Evolutionary conservation across 2,888 invertebrate genomes (phyloP).

Genomic region (Strigamia maritima): DNA sequence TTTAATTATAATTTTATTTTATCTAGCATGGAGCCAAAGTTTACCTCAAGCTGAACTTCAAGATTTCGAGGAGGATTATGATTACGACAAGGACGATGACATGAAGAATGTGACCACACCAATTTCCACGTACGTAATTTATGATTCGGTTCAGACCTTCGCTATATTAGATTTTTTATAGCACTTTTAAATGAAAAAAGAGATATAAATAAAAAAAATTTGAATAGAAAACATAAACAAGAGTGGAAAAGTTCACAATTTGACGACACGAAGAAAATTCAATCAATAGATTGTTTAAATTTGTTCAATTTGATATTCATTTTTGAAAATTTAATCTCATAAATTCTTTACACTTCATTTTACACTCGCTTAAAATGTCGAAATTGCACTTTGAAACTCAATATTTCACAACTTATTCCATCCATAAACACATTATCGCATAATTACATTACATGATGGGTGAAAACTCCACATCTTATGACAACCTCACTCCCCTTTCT

Average conservation of each 20-base stretch:
- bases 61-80: conserved; percentile 36
- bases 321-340: conserved; percentile 4
- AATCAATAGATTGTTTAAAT: not conserved
- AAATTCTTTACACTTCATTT: conserved; percentile 26
- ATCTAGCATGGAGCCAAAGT: conserved; percentile 33
- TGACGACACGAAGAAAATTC: not conserved
- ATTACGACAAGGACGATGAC: conserved; percentile 37
- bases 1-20: not conserved
- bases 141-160: not conserved
- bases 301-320: conserved; percentile 13
- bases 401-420: conserved; percentile 28
- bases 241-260: not conserved
- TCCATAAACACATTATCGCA: conserved; percentile 27
- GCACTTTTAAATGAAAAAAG: conserved; percentile 1
- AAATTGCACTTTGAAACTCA: conserved; percentile 30
- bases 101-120: conserved; percentile 21
- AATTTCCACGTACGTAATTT: conserved; percentile 34
- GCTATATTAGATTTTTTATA: conserved; percentile 17
- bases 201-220: not conserved
- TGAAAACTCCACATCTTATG: conserved; percentile 30
- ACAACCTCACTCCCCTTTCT: conserved; percentile 8
- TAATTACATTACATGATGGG: conserved; percentile 29
- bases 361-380: conserved; percentile 28
- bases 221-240: not conserved
- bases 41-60: conserved; percentile 26